phyloP scores from a whole-genome alignment of 2,888 invertebrate species.

The Copidosoma aretas region DNA sequence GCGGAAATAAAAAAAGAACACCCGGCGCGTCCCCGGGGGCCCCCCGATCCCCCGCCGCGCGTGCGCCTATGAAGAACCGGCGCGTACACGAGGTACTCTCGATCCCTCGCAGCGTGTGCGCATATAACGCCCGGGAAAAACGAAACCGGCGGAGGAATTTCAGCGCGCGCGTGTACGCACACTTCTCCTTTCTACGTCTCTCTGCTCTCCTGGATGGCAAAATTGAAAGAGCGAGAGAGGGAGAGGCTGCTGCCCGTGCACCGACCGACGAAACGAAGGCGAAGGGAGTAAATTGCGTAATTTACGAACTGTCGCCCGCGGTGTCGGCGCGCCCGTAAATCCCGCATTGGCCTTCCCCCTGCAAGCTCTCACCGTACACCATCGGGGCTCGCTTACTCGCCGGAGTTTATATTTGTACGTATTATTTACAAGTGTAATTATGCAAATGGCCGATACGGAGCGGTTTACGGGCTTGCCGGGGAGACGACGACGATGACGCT shows the following conservation, averaged over 20 bases:
- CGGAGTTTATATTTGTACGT: constrained; percentile 18
- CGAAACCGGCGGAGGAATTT: too few relatives aligned
- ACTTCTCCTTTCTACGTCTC: neutral
- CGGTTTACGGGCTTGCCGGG: neutral
- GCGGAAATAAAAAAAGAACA: too few relatives aligned
- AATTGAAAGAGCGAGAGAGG: constrained; percentile 4
- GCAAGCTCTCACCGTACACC: neutral
- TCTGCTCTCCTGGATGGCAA: neutral
- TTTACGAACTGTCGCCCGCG: constrained; percentile 41
- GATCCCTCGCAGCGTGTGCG: too few relatives aligned
- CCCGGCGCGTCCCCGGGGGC: too few relatives aligned
- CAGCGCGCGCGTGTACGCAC: too few relatives aligned
- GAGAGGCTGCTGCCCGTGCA: neutral
- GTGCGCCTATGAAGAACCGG: too few relatives aligned
- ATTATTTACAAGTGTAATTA: constrained; percentile 44
- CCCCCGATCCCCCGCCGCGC: too few relatives aligned
- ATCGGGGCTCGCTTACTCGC: neutral
- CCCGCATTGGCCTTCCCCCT: neutral
- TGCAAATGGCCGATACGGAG: constrained; percentile 30
- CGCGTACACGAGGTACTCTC: too few relatives aligned
- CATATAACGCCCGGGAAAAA: too few relatives aligned
- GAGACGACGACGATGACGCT: too few relatives aligned
- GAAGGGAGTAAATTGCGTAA: constrained; percentile 34
- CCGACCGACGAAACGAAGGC: neutral
- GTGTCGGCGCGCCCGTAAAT: constrained; percentile 36